Conservation (phyloP, 2,888 invertebrate genomes). For the Oeneis ivallda region DNA sequence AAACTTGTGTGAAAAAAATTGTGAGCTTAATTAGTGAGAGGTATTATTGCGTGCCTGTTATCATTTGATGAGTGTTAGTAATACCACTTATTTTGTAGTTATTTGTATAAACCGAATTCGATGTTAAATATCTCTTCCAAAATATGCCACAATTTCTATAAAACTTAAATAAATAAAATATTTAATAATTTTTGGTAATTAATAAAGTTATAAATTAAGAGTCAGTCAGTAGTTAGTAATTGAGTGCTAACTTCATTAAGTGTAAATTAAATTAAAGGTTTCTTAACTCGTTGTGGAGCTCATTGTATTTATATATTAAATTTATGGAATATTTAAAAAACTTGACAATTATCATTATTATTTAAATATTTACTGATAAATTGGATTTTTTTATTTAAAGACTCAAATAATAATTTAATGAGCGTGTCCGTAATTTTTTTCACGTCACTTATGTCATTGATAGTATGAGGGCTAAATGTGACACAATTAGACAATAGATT, state of each 20-base stretch:
- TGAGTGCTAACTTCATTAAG: constrained; percentile 26
- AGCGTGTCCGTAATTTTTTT: constrained; percentile 5
- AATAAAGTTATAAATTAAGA: constrained; percentile 31
- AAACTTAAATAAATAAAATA: constrained; percentile 47
- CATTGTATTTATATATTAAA: background rate
- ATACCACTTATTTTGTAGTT: constrained; percentile 55
- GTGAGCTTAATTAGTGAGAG: no score
- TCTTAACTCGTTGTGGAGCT: constrained; percentile 25
- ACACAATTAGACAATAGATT: constrained; percentile 24
- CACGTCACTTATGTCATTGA: background rate
- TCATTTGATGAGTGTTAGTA: no score
- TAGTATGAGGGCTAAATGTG: constrained; percentile 1
- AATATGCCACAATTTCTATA: constrained; percentile 72
- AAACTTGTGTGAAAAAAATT: no score
- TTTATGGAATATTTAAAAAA: constrained; percentile 10
- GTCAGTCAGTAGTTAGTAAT: constrained; percentile 30
- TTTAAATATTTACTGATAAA: background rate
- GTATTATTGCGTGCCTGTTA: no score
- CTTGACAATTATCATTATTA: background rate
- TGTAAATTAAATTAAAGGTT: constrained; percentile 20
- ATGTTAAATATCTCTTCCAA: constrained; percentile 74
- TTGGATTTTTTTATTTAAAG: background rate
- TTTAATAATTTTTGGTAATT: constrained; percentile 37
- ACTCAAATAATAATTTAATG: background rate
- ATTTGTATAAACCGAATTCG: constrained; percentile 68